These are phyloP conservation scores for Tanytarsus gracilentus DNA, from an alignment of 2,888 invertebrate species.

Conservation along the genomic window DNA sequence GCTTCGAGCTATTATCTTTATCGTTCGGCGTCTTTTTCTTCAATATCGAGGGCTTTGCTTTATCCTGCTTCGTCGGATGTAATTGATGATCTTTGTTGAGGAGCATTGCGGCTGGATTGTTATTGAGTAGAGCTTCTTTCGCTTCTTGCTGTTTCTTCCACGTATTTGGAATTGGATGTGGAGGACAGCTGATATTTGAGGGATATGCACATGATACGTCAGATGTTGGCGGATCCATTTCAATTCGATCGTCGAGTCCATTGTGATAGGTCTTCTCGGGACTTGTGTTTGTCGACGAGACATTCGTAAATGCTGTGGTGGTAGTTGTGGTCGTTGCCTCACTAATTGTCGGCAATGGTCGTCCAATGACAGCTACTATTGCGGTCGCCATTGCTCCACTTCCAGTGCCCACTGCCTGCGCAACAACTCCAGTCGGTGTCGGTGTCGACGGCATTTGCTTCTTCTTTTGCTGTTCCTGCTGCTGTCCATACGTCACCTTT, in stretches of 20 bases:
- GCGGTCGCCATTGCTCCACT: constrained; percentile 65
- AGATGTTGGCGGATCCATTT: constrained; percentile 49
- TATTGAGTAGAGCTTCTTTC: no score
- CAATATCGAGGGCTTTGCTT: constrained; percentile 21
- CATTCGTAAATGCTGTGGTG: constrained; percentile 64
- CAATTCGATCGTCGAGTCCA: constrained; percentile 49
- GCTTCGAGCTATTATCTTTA: constrained; percentile 45
- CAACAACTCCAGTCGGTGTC: constrained; percentile 27
- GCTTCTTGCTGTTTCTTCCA: constrained; percentile 38
- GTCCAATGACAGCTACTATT: constrained; percentile 59
- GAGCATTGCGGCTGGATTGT: neutral
- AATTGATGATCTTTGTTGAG: constrained; percentile 4
- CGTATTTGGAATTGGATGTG: constrained; percentile 33
- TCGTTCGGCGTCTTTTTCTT: constrained; percentile 18
- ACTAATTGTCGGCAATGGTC: constrained; percentile 49
- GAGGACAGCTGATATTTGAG: constrained; percentile 39
- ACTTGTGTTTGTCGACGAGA: constrained; percentile 64
- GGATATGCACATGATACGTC: constrained; percentile 42
- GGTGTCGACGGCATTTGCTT: constrained; percentile 24
- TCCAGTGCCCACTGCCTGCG: constrained; percentile 53
- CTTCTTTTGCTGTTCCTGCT: constrained; percentile 25
- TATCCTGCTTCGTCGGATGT: constrained; percentile 1
- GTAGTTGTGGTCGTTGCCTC: constrained; percentile 33
- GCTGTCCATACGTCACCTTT: constrained; percentile 28
- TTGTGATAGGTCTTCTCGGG: constrained; percentile 66